Base-by-base conservation (phyloP, 2,888 invertebrate genomes). In the Mechanitis messenoides region DNA sequence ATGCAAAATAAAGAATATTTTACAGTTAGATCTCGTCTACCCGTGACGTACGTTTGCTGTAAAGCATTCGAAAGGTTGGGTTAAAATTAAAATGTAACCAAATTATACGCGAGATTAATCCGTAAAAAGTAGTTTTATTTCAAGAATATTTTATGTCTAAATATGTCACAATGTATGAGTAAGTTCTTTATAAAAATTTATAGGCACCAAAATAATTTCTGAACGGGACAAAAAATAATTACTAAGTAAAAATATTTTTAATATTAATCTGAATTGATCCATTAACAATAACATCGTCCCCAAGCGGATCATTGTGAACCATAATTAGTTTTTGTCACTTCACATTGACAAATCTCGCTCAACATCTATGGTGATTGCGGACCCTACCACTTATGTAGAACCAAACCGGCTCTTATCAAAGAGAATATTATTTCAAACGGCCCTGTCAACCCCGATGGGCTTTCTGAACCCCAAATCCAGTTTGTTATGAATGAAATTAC, bases 401-500 rank as follows among this genome's bases (percentile, higher is more conserved):
- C 74, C 76, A 76, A 83, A 85, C 85, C 84, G 83, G 85, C 84
- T 86, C 85, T 89, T 89, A 89, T 89, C 89, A 89, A 89, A 86
- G 88, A 84, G 89, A 89, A 89, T 89, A 88, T 89, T 89, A 90
- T 90, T 90, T 87, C 88, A 90, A 90, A 88, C 88, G 84, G 89
- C 88, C 88, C 86, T 86, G 88, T 85, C 86, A 85, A 84, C 84
- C 85, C 87, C 85, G 83, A 85, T 85, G 84, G 85, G 87, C 85
- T 85, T 84, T 85, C 81, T 78, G 81, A 84, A 85, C 87, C 89
- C 87, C 81, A 89, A 90, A 90, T 89, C 89, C 88, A 86, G 90
- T 89, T 90, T 89, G 88, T 88, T 88, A 88, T 90, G 89, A 90
- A 90, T 90, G 89, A 90, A 90, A 89, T 90, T 90, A 90, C 87